Percentiles rank a stretch among this genome's conserved stretches.
phyloP scores from a whole-genome alignment of 2,113 vertebrate species.

The Cromileptes altivelis region DNA sequence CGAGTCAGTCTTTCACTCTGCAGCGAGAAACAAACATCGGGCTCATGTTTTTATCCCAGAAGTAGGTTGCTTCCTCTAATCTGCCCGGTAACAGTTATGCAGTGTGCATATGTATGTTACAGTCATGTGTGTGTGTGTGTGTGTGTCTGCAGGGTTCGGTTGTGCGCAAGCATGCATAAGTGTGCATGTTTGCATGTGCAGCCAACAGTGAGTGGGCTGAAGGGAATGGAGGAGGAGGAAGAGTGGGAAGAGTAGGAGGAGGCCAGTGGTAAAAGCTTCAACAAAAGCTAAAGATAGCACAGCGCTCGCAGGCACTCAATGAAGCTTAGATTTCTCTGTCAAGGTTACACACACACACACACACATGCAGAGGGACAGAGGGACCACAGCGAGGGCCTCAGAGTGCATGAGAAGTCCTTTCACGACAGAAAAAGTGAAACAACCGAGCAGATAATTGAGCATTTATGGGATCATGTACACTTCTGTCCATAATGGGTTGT shows the following conservation, averaged over 20 bases:
- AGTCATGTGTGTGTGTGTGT: slow-evolving; percentile 17
- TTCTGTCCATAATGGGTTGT: not conserved
- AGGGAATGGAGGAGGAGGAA: slow-evolving; percentile 64
- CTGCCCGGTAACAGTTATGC: slow-evolving; percentile 85
- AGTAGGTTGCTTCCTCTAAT: slow-evolving; percentile 78
- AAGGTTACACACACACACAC: slow-evolving; percentile 75
- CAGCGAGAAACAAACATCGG: slow-evolving; percentile 69
- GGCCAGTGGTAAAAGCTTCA: slow-evolving; percentile 78
- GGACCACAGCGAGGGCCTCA: slow-evolving; percentile 27
- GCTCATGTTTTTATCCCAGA: slow-evolving; percentile 71
- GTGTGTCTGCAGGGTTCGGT: slow-evolving; percentile 15
- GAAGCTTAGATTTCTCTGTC: slow-evolving; percentile 74
- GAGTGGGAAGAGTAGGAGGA: slow-evolving; percentile 65
- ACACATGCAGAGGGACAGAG: slow-evolving; percentile 20
- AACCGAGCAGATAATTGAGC: not conserved
- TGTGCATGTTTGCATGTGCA: slow-evolving; percentile 77
- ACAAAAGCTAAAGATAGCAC: slow-evolving; percentile 85
- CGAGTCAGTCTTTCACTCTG: slow-evolving; percentile 65
- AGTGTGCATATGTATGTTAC: slow-evolving; percentile 50
- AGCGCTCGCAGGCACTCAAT: slow-evolving; percentile 79
- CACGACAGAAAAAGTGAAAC: slow-evolving; percentile 29
- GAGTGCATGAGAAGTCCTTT: slow-evolving; percentile 23
- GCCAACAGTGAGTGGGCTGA: slow-evolving; percentile 76
- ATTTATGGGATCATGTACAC: not conserved
- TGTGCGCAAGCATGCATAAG: slow-evolving; percentile 72